Evolutionary conservation across 2,888 invertebrate species (phyloP).

Genomic region (Acrocyrtus sp.): DNA sequence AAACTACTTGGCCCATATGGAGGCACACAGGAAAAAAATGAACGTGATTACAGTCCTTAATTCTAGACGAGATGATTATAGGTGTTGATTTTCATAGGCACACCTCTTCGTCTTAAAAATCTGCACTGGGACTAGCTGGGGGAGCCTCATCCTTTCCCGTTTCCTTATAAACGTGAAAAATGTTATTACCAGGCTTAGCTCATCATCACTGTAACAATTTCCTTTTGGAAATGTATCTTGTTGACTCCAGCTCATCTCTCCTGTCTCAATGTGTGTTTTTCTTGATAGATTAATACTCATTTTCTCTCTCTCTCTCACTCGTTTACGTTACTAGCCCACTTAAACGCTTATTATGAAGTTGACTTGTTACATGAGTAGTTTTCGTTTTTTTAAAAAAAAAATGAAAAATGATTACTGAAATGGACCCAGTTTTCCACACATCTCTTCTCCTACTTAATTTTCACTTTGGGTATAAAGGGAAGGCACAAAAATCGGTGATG

Average conservation of each 20-base stretch:
- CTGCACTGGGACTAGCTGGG: constrained; percentile 44
- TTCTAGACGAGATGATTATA: constrained; percentile 64
- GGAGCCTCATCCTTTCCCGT: constrained; percentile 29
- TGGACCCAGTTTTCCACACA: not conserved
- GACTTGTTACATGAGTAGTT: too few species aligned
- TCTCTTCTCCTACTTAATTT: not conserved
- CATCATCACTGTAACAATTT: too few species aligned
- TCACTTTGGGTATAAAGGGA: not conserved
- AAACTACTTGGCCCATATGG: constrained; percentile 47
- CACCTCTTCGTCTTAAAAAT: constrained; percentile 58
- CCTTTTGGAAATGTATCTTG: too few species aligned
- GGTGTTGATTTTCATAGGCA: constrained; percentile 63
- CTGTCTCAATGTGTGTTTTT: constrained; percentile 48
- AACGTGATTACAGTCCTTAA: constrained; percentile 64
- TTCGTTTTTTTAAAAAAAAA: constrained; percentile 6
- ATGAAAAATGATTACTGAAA: not conserved
- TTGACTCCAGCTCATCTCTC: too few species aligned
- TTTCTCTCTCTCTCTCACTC: constrained; percentile 6
- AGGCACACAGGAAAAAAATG: constrained; percentile 58
- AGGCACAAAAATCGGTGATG: too few species aligned
- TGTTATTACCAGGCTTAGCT: too few species aligned
- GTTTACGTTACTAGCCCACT: constrained; percentile 37
- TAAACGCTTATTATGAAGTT: constrained; percentile 20
- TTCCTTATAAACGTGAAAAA: too few species aligned
- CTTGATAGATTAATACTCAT: constrained; percentile 46